Evolutionary conservation across 2,797 vertebrate genomes (phyloP), one percentile per base, ranked within the genome.

Genomic region (Synaphobranchus kaupii): DNA sequence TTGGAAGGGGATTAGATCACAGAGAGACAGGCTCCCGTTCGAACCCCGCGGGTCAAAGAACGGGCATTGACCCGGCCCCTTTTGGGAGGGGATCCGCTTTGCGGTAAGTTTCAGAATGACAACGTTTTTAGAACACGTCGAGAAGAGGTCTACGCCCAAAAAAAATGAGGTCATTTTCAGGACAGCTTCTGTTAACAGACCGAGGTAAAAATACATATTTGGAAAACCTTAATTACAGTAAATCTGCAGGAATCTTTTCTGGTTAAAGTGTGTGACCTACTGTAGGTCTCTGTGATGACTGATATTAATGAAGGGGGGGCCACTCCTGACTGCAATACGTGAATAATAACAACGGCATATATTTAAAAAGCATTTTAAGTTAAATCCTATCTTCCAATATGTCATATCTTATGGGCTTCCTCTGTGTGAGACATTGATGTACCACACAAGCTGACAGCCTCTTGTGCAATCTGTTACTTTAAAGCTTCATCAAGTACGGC

Each of bases 101-200:
- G 76, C 8, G 44, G 76, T 48, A 12, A 76, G 76, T 80, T 48
- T 80, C 76, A 80, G 76, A 80, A 80, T 47, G 44, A 80, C 76
- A 3, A 44, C 7, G 71, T 15, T 34, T 39, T 76, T 12, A 80
- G 17, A 48, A 44, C 68, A 12, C 68, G 25, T 47, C 15, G 8
- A 39, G 17, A 8, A 80, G 39, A 4, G 39, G 76, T 80, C 22
- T 25, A 48, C 76, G 22, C 76, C 76, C 76, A 47, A 48, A 76
- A 48, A 76, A 71, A 76, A 76, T 10, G 15, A 44, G 34, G 76
- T 80, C 44, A 80, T n/a, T 8, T 25, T 48, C 17, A 47, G 44
- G 3, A 47, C 76, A n/a, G n/a, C 20, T 20, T 20, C 1, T 80
- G 39, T 8, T 48, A 25, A 48, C 31, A 20, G 71, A 6, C 31